Evolutionary conservation across 2,113 vertebrate species (phyloP).

Genomic region (Bettongia penicillata): DNA sequence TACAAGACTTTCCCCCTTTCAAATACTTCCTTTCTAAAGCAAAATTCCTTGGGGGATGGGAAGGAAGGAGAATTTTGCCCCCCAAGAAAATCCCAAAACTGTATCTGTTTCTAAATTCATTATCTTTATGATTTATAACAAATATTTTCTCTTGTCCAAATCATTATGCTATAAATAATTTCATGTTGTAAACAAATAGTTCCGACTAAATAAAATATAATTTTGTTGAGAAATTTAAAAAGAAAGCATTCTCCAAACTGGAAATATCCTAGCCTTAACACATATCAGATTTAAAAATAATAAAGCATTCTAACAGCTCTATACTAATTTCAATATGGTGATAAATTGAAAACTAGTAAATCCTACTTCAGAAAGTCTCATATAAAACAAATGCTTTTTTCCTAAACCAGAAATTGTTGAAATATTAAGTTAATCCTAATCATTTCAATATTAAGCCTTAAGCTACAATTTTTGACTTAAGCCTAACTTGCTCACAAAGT

Average conservation of each 20-base stretch:
- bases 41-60: slow-evolving; percentile 17
- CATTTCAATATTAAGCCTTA: slow-evolving; percentile 28
- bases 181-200: not conserved
- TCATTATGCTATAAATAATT: not conserved
- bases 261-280: slow-evolving; percentile 21
- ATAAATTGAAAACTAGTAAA: slow-evolving; percentile 15
- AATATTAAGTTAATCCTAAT: slow-evolving; percentile 63
- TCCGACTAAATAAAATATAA: not conserved
- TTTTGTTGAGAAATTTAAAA: slow-evolving; percentile 37
- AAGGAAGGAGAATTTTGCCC: not conserved
- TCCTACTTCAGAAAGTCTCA: slow-evolving; percentile 44
- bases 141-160: not conserved
- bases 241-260: not conserved
- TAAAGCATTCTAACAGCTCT: slow-evolving; percentile 23
- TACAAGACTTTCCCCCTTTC: slow-evolving; percentile 19
- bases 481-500: slow-evolving; percentile 70
- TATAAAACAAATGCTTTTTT: slow-evolving; percentile 38
- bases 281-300: not conserved
- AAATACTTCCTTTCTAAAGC: slow-evolving; percentile 23
- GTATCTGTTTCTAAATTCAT: slow-evolving; percentile 17
- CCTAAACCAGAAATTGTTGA: slow-evolving; percentile 49
- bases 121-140: slow-evolving; percentile 24
- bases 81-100: not conserved
- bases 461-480: slow-evolving; percentile 74
- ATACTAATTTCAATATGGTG: slow-evolving; percentile 14